Evolutionary conservation across 2,797 vertebrate genomes (phyloP).

Genomic region (Sarcoramphus papa): DNA sequence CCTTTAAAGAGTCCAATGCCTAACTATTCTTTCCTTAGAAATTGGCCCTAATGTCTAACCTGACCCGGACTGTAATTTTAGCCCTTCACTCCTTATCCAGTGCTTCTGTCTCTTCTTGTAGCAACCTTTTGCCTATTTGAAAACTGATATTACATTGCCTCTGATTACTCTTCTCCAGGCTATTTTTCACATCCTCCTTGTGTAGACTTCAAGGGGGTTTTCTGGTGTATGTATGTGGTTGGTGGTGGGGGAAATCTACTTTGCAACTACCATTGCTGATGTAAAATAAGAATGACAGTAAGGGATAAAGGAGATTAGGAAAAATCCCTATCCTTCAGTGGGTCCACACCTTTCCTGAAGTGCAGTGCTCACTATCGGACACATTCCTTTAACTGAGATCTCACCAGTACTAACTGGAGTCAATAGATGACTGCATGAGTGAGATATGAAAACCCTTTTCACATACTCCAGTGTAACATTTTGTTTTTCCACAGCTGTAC

Average conservation of each 20-base stretch:
- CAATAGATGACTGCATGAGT: neutral
- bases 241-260: neutral
- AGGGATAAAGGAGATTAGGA: slow-evolving; percentile 3
- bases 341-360: neutral
- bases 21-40: neutral
- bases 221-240: neutral
- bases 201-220: neutral
- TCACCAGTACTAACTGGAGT: neutral
- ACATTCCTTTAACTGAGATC: neutral
- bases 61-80: neutral
- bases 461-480: neutral
- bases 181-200: neutral
- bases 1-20: neutral
- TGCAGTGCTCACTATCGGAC: neutral
- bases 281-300: neutral
- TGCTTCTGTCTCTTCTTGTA: neutral
- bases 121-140: neutral
- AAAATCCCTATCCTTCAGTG: neutral
- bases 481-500: neutral
- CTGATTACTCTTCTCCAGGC: neutral
- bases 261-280: neutral
- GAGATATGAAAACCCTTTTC: neutral
- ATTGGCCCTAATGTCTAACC: neutral
- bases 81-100: neutral
- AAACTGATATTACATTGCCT: neutral